A percentile compares a stretch with the other conserved stretches of the same genome.
These are phyloP conservation scores for Mystacides longicornis DNA, from an alignment of 2,888 invertebrate species.

Conservation along the genomic window DNA sequence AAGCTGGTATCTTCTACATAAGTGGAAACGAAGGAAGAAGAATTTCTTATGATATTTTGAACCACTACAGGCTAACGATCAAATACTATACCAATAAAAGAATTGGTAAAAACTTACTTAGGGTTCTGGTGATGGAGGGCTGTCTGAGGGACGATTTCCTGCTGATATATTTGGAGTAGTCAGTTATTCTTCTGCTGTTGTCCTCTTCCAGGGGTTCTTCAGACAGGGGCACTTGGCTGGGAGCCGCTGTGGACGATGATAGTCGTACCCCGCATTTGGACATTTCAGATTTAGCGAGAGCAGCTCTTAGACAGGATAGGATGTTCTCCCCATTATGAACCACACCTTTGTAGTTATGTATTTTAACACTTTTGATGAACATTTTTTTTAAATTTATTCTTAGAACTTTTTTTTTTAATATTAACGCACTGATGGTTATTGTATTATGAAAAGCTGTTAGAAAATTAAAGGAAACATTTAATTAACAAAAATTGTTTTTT, in stretches of 20 bases:
- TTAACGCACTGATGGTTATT: no score
- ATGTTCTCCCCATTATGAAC: not conserved
- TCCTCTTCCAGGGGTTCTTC: constrained; percentile 10
- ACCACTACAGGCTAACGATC: no score
- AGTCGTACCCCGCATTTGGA: not conserved
- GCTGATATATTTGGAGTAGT: constrained; percentile 39
- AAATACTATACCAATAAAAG: not conserved
- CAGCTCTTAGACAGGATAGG: not conserved
- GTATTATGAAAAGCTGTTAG: no score
- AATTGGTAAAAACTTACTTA: constrained; percentile 35
- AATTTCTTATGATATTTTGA: no score
- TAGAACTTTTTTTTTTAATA: not conserved
- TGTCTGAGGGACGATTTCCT: constrained; percentile 35
- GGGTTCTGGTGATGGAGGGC: constrained; percentile 39
- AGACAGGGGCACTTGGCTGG: not conserved
- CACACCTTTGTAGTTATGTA: not conserved
- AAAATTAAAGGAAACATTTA: no score
- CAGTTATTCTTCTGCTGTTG: constrained; percentile 27
- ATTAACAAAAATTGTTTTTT: no score
- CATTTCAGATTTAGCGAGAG: not conserved
- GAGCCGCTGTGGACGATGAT: constrained; percentile 8
- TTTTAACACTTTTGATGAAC: constrained; percentile 4
- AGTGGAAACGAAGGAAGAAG: no score
- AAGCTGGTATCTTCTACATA: no score
- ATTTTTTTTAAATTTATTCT: not conserved